A percentile compares a stretch with the other conserved stretches of the same genome.
Evolutionary conservation across 53 echinoderm and acorn worm species (phyloP).

Genomic region (Paracentrotus lividus): DNA sequence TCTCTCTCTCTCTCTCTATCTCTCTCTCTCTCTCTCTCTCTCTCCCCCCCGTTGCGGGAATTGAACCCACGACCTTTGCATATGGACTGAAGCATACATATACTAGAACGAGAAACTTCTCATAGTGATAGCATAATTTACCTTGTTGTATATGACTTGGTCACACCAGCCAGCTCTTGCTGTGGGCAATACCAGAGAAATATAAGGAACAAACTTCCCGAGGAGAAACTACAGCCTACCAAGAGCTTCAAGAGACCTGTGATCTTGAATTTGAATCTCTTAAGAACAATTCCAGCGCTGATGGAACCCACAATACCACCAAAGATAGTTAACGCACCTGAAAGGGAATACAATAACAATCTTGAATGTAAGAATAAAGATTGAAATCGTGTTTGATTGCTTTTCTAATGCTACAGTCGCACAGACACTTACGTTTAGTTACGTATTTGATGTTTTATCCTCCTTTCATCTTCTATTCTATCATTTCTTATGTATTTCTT

Average conservation of each 20-base stretch:
- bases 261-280: neutral
- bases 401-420: too few species aligned
- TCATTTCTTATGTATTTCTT: too few species aligned
- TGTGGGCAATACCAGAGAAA: constrained; percentile 40
- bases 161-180: constrained; percentile 46
- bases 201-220: neutral
- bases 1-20: neutral
- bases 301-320: constrained; percentile 48
- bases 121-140: neutral
- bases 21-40: too few species aligned
- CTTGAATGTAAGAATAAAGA: too few species aligned
- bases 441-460: too few species aligned
- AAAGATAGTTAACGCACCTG: constrained; percentile 15
- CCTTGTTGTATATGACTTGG: neutral
- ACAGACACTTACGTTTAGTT: too few species aligned
- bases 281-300: constrained; percentile 5
- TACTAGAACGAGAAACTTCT: neutral
- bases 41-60: too few species aligned
- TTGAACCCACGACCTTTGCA: too few species aligned
- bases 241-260: neutral
- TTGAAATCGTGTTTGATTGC: too few species aligned
- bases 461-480: too few species aligned
- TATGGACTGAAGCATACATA: too few species aligned
- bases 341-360: too few species aligned
- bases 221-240: neutral